Conservation (phyloP, 2,113 vertebrate genomes). For the Semicossyphus pulcher region DNA sequence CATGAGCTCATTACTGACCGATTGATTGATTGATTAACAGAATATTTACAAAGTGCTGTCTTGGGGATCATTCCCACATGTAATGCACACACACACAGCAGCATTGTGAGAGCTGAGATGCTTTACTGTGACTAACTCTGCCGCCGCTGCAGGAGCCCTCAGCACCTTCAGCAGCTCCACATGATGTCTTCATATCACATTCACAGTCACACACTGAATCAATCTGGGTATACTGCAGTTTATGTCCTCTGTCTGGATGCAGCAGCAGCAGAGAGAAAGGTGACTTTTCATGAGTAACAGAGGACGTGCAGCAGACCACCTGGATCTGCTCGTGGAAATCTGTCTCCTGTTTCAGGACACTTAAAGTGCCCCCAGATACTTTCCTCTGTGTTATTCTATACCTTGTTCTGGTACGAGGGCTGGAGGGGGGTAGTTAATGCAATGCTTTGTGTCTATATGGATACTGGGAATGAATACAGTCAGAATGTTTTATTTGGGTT, state of each 20-base stretch:
- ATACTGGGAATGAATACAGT: conserved; percentile 36
- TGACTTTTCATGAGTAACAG: conserved; percentile 52
- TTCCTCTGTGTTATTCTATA: conserved; percentile 59
- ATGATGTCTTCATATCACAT: conserved; percentile 62
- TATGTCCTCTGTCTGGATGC: conserved; percentile 41
- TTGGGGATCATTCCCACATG: conserved; percentile 1
- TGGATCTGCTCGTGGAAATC: conserved; percentile 63
- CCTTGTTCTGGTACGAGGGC: conserved; percentile 18
- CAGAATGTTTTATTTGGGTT: conserved; percentile 21
- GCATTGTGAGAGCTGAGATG: conserved; percentile 12
- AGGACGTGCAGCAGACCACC: conserved; percentile 59
- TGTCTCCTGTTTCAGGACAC: conserved; percentile 71
- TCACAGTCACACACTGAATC: conserved; percentile 58
- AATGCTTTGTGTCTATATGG: conserved; percentile 28
- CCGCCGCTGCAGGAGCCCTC: conserved; percentile 55
- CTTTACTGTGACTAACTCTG: conserved; percentile 34
- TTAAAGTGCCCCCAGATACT: conserved; percentile 44
- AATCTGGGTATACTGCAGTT: conserved; percentile 42
- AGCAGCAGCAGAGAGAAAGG: conserved; percentile 44
- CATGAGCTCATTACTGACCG: conserved; percentile 10
- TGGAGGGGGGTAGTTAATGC: conserved; percentile 21
- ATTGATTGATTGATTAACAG: conserved; percentile 43
- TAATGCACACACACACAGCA: conserved; percentile 14
- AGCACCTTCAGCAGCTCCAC: conserved; percentile 60
- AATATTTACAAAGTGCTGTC: conserved; percentile 20